Evolutionary conservation across 2,888 invertebrate species (phyloP).

Genomic region (Ophion ventricosus): DNA sequence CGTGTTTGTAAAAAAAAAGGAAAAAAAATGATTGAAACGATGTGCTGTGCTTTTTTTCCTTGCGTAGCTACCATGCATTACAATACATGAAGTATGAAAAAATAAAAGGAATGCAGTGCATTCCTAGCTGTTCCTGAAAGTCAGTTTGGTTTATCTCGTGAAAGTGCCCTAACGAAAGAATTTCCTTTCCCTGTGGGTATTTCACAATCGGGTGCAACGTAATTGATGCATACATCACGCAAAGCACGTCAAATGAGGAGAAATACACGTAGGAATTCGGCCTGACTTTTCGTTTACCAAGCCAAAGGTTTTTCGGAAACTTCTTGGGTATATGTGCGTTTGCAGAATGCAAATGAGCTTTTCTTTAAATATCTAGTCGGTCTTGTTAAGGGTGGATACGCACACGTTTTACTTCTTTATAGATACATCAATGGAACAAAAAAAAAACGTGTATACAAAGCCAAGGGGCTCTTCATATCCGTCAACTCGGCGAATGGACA

Average conservation of each 20-base stretch:
- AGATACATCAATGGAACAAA: conserved; percentile 52
- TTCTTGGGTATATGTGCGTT: conserved; percentile 33
- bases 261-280: conserved; percentile 4
- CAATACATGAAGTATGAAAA: background rate
- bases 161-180: background rate
- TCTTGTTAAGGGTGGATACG: conserved; percentile 2
- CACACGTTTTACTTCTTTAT: conserved; percentile 34
- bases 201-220: background rate
- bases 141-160: background rate
- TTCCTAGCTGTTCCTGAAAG: background rate
- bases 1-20: background rate
- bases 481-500: conserved; percentile 32
- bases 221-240: background rate
- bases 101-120: background rate
- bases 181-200: background rate
- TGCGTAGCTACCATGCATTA: conserved; percentile 4
- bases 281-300: conserved; percentile 19
- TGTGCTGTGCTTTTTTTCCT: conserved; percentile 23
- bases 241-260: conserved; percentile 11
- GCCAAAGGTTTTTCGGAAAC: conserved; percentile 48
- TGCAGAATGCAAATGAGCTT: background rate
- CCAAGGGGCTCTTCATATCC: conserved; percentile 42
- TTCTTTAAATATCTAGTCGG: conserved; percentile 36
- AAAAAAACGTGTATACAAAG: conserved; percentile 41
- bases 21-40: conserved; percentile 17